Base-by-base conservation (phyloP, 2,797 vertebrate species). In the Poecilia wingei region DNA sequence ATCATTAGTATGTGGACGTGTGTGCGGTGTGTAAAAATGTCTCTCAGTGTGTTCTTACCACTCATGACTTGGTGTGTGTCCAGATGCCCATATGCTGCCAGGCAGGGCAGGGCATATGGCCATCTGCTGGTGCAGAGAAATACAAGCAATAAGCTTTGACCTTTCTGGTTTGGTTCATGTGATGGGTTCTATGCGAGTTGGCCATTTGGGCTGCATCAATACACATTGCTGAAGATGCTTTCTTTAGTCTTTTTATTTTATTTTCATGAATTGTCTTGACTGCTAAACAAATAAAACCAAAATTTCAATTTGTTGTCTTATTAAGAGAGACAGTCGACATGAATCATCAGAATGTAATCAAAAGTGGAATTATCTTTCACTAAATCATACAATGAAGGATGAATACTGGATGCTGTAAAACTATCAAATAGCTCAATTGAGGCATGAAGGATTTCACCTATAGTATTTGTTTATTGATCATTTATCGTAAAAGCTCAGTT, bases 71-170 rank as follows among this genome's bases (percentile, higher is more conserved):
- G 91, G 90, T 86, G 72, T 64, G 61, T 31, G 86, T 93, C 93
- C 92, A 93, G 88, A 89, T 86, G 90, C 86, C 90, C 93, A 94
- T 94, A 92, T 94, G 92, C 76, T 89, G 78, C 85, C 86, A 78
- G 82, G 90, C 91, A 86, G 88, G 87, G 79, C 87, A 88, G 87
- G 90, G 84, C 90, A 91, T 83, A 82, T 80, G 84, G 84, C 92
- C 93, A 94, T 92, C 93, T 94, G 92, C 82, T 91, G 74, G 87
- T 76, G 80, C 76, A 85, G 33, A 80, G 85, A 90, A 89, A 90
- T 81, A 78, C 84, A 89, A 91, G 87, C 87, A 88, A 83, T 84
- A 68, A 76, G 83, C 87, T 86, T 85, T 92, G 85, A 94, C 93
- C 92, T 88, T 90, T 70, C 87, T 84, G 77, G 51, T 91, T 86